Evolutionary conservation across 2,888 invertebrate species (phyloP).

Genomic region (Thymelicus sylvestris): DNA sequence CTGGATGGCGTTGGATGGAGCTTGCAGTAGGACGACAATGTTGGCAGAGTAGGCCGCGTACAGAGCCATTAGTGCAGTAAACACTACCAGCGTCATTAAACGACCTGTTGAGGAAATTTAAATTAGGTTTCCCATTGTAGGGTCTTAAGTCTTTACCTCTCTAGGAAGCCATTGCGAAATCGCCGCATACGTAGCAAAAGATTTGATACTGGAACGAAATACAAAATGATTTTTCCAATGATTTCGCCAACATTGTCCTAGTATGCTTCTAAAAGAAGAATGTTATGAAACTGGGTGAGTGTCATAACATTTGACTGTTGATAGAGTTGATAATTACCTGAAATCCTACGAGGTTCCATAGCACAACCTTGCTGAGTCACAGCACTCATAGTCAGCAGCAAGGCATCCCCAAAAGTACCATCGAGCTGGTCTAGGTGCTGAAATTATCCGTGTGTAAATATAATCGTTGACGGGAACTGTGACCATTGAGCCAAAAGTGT

Average conservation of each 20-base stretch:
- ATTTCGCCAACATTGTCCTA: too few relatives aligned
- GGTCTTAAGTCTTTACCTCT: too few relatives aligned
- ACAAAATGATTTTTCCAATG: too few relatives aligned
- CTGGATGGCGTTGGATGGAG: slow-evolving; percentile 84
- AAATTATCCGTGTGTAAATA: slow-evolving; percentile 26
- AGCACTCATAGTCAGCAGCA: slow-evolving; percentile 81
- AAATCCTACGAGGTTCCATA: slow-evolving; percentile 68
- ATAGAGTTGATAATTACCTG: slow-evolving; percentile 51
- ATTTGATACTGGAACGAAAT: too few relatives aligned
- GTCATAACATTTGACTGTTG: too few relatives aligned
- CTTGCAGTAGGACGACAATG: slow-evolving; percentile 87
- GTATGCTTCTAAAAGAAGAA: background rate
- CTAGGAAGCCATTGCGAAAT: too few relatives aligned
- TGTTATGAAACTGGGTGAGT: too few relatives aligned
- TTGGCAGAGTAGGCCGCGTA: slow-evolving; percentile 88
- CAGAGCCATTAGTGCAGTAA: slow-evolving; percentile 79
- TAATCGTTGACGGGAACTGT: too few relatives aligned
- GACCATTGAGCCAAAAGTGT: too few relatives aligned
- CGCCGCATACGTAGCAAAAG: too few relatives aligned
- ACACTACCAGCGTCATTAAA: slow-evolving; percentile 62
- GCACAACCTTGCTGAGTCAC: slow-evolving; percentile 85
- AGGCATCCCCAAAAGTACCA: slow-evolving; percentile 70
- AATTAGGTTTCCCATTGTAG: background rate
- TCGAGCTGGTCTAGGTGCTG: slow-evolving; percentile 59
- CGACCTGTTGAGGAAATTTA: slow-evolving; percentile 55